Evolutionary conservation across 2,113 vertebrate genomes (phyloP), one percentile per base, ranked within the genome.

Genomic region (Megaleporinus macrocephalus): DNA sequence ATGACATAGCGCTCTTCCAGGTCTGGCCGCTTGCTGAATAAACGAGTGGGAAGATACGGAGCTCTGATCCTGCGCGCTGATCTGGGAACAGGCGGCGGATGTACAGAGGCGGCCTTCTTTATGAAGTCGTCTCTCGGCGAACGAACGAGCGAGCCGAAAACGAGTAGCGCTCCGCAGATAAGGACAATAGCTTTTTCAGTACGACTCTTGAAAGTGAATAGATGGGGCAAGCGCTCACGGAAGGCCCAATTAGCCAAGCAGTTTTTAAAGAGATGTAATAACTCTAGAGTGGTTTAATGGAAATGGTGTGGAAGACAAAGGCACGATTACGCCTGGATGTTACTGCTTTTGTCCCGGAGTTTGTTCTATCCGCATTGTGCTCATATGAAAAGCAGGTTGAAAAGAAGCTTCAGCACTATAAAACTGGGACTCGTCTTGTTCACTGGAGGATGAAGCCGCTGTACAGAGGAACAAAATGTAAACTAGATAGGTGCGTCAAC

Each of bases 261-360:
- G 10, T 69, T 69, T 36, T 36, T 16, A 29, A 29, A 4, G 27
- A 33, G 30, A 12, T 10, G 11, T 36, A 22, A 36, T 33, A 68
- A 70, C 66, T 44, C 9, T 44, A 70, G 33, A 68, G 51, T 1
- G 65, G 29, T 68, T 70, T 70, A 70, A 70, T 44, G 66, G 66
- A n/a, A 44, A 44, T 14, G 26, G 3, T 20, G 33, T 68, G 36
- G 66, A 41, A 22, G 36, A 70, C 22, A 70, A 70, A 70, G 22
- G 66, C 66, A n/a, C 15, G 22, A 44, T 70, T 44, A 24, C 3
- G 7, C 33, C 20, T 44, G 22, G 10, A 36, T 68, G 30, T 20
- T 68, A 22, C 15, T 13, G 36, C 33, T 44, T 44, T 70, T 36
- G 2, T 20, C 1, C 5, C 1, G 10, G 41, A 41, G 15, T 69